Conservation (phyloP, 2,113 vertebrate genomes). For the Morone saxatilis region DNA sequence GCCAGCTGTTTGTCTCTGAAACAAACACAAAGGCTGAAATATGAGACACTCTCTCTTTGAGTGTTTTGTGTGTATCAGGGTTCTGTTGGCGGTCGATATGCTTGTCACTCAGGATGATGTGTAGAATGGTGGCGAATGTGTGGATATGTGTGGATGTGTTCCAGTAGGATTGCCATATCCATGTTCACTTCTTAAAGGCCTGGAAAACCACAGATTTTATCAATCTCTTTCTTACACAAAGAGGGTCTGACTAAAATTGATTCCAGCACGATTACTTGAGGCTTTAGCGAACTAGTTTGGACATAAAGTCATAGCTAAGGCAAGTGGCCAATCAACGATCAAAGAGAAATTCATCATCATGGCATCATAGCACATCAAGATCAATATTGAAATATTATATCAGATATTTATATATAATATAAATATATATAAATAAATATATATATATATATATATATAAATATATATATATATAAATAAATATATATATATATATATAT, state of each 20-base stretch:
- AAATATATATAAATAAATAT: no score
- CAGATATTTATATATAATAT: no score
- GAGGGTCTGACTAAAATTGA: not conserved
- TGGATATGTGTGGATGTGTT: slow-evolving; percentile 21
- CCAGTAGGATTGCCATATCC: not conserved
- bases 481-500: no score
- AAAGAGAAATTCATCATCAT: no score
- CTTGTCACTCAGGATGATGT: slow-evolving; percentile 60
- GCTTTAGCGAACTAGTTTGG: no score
- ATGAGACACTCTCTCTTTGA: slow-evolving; percentile 49
- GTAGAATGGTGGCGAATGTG: slow-evolving; percentile 12
- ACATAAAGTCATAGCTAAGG: no score
- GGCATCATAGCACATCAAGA: no score
- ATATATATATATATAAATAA: no score
- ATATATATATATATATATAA: no score
- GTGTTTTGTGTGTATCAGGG: slow-evolving; percentile 44
- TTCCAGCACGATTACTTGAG: no score
- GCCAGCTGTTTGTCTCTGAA: slow-evolving; percentile 14
- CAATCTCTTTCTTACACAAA: not conserved
- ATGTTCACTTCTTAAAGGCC: not conserved
- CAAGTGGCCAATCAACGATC: no score
- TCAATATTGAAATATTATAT: no score
- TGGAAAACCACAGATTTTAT: not conserved
- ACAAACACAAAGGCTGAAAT: slow-evolving; percentile 49
- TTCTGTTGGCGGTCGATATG: slow-evolving; percentile 46